These are phyloP conservation scores for Rhaphigaster nebulosa DNA, from an alignment of 2,888 invertebrate genomes.

Conservation along the genomic window DNA sequence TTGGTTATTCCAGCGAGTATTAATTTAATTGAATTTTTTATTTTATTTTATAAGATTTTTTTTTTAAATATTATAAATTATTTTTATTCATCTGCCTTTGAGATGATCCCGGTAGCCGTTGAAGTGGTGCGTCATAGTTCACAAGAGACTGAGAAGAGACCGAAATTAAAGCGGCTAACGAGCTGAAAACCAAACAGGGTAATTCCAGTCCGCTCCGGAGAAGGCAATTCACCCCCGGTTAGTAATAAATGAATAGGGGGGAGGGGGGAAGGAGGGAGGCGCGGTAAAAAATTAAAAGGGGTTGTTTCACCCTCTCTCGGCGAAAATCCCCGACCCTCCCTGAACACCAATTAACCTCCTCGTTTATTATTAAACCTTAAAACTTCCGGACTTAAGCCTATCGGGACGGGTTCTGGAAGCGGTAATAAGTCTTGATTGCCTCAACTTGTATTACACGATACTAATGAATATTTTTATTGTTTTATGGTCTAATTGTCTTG, in stretches of 20 bases:
- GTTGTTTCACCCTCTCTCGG: background rate
- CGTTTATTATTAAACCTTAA: slow-evolving; percentile 45
- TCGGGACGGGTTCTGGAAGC: background rate
- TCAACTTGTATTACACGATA: background rate
- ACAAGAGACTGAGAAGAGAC: background rate
- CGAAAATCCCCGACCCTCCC: background rate
- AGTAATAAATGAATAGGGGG: slow-evolving; percentile 34
- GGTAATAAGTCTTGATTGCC: slow-evolving; percentile 25
- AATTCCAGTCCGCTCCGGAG: background rate
- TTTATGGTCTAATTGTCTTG: background rate
- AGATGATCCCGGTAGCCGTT: background rate
- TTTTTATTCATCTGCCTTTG: background rate
- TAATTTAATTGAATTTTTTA: too few relatives aligned
- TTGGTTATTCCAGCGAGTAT: too few relatives aligned
- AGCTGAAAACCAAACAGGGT: slow-evolving; percentile 39
- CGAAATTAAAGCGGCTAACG: slow-evolving; percentile 32
- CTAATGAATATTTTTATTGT: slow-evolving; percentile 7
- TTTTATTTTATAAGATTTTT: too few relatives aligned
- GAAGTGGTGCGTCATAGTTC: background rate
- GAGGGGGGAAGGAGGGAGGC: background rate
- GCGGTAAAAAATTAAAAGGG: slow-evolving; percentile 14
- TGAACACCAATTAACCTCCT: slow-evolving; percentile 30
- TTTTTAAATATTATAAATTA: background rate
- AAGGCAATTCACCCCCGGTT: slow-evolving; percentile 30
- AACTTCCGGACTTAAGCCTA: slow-evolving; percentile 22